Conservation (phyloP, 2,113 vertebrate species). For the Gavia stellata region DNA sequence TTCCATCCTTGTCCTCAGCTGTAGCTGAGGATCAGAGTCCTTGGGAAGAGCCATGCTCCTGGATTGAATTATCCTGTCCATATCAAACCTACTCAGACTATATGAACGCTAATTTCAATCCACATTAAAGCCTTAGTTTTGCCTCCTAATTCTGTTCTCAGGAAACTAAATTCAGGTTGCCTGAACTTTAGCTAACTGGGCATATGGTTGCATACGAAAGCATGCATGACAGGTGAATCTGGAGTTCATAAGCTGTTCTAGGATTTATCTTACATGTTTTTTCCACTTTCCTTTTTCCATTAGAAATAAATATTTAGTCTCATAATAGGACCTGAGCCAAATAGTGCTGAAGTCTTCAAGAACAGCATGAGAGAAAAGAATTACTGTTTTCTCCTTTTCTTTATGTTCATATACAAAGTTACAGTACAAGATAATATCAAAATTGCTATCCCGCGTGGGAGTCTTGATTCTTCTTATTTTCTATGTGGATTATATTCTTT, state of each 20-base stretch:
- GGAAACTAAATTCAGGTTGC: neutral
- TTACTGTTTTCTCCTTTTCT: neutral
- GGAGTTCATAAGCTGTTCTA: neutral
- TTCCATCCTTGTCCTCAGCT: neutral
- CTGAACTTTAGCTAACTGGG: neutral
- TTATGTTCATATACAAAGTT: neutral
- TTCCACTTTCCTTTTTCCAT: neutral
- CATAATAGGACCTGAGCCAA: neutral
- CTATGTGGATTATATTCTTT: neutral
- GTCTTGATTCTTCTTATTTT: neutral
- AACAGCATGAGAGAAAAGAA: neutral
- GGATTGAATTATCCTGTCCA: neutral
- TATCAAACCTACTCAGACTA: neutral
- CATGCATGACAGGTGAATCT: neutral
- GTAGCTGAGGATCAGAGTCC: neutral
- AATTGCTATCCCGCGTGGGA: neutral
- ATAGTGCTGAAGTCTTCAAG: neutral
- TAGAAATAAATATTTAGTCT: neutral
- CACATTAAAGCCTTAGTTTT: neutral
- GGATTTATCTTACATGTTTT: neutral
- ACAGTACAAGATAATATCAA: neutral
- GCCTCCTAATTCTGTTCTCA: neutral
- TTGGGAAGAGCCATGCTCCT: neutral
- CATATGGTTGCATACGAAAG: neutral
- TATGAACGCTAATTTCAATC: neutral